Conservation (phyloP, 2,888 invertebrate species). For the Brenthis hecate region DNA sequence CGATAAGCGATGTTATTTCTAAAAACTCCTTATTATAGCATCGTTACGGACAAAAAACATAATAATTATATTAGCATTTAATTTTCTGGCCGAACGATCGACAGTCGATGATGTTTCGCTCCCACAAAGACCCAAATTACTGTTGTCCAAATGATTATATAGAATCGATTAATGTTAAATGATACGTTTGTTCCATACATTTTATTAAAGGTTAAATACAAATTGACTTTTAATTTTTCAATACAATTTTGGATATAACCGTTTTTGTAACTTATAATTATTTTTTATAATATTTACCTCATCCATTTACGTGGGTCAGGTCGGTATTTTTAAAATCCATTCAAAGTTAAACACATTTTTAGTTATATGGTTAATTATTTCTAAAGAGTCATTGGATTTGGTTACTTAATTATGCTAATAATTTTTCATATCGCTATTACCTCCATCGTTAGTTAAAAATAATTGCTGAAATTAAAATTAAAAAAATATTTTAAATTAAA, state of each 20-base stretch:
- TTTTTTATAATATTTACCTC: conserved; percentile 65
- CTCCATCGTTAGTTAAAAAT: too few species aligned
- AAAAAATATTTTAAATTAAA: too few species aligned
- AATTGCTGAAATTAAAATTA: too few species aligned
- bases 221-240: conserved; percentile 39
- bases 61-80: conserved; percentile 79
- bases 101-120: conserved; percentile 50
- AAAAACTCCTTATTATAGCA: conserved; percentile 54
- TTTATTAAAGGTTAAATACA: conserved; percentile 37
- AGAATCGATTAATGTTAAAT: conserved; percentile 31
- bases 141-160: conserved; percentile 43
- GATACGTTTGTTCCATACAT: conserved; percentile 31
- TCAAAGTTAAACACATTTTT: too few species aligned
- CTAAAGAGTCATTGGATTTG: too few species aligned
- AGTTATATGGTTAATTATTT: too few species aligned
- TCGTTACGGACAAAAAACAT: conserved; percentile 73
- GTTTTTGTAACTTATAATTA: conserved; percentile 10
- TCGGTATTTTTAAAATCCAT: too few species aligned
- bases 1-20: conserved; percentile 16
- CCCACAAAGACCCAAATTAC: conserved; percentile 46
- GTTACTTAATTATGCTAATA: too few species aligned
- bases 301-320: too few species aligned
- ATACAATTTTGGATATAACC: conserved; percentile 4
- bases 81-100: conserved; percentile 74
- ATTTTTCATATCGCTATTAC: too few species aligned